These are phyloP conservation scores for Orthonyx spaldingii DNA, from an alignment of 2,113 vertebrate species.

Conservation along the genomic window DNA sequence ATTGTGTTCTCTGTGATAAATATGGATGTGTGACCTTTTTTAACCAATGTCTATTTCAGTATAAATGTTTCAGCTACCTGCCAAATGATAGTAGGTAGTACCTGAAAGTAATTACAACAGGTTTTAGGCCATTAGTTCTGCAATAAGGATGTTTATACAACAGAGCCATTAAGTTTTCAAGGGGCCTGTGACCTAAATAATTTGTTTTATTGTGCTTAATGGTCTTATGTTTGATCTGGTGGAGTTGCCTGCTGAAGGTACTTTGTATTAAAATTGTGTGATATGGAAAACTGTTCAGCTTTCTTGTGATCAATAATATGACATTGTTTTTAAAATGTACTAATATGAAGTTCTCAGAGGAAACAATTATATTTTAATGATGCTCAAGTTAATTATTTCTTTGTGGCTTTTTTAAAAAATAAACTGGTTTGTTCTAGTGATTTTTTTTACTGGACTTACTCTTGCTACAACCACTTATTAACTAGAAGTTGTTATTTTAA, in stretches of 20 bases:
- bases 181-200: neutral
- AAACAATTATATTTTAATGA: neutral
- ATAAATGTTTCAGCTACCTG: neutral
- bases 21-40: neutral
- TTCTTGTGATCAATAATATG: neutral
- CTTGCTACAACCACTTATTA: neutral
- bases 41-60: neutral
- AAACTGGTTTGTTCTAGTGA: neutral
- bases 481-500: neutral
- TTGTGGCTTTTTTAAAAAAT: fast-evolving
- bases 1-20: neutral
- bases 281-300: neutral
- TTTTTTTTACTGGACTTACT: neutral
- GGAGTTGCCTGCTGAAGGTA: neutral
- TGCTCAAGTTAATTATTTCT: neutral
- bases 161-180: conserved; percentile 9
- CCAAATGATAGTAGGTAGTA: neutral
- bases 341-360: neutral
- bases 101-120: conserved; percentile 16
- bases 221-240: neutral
- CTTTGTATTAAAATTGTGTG: neutral
- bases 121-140: conserved; percentile 12
- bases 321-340: neutral
- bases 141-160: neutral
- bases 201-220: conserved; percentile 46